A percentile compares a stretch with the other conserved stretches of the same genome.
phyloP scores from a whole-genome alignment of 1,140 invertebrate species.

The Aculops lycopersici region DNA sequence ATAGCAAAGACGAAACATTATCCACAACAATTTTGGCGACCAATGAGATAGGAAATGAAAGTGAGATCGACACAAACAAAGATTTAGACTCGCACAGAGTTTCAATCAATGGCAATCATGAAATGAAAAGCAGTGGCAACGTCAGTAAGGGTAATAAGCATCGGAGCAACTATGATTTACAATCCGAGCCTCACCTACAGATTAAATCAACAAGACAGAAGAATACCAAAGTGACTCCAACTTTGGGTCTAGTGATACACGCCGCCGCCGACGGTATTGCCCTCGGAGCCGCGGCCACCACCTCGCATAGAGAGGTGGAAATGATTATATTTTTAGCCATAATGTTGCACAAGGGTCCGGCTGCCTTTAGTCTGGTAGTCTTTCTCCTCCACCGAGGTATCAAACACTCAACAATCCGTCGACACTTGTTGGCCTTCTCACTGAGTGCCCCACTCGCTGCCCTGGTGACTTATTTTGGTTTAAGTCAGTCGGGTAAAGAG shows the following conservation, averaged over 20 bases:
- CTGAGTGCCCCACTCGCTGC: slow-evolving; percentile 60
- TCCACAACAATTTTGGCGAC: slow-evolving; percentile 1
- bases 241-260: slow-evolving; percentile 78
- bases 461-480: slow-evolving; percentile 63
- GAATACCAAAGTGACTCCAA: slow-evolving; percentile 42
- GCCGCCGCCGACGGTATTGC: slow-evolving; percentile 90
- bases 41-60: slow-evolving; percentile 2
- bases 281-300: slow-evolving; percentile 72
- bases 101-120: slow-evolving; percentile 2
- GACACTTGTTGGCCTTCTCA: slow-evolving; percentile 74
- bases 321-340: slow-evolving; percentile 85
- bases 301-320: slow-evolving; percentile 74
- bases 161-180: background rate
- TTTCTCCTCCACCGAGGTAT: slow-evolving; percentile 80
- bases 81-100: background rate
- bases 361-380: slow-evolving; percentile 85
- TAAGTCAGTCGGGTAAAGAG: slow-evolving; percentile 27
- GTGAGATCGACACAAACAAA: too few species aligned
- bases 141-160: background rate
- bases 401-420: slow-evolving; percentile 48
- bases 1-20: background rate
- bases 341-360: slow-evolving; percentile 94
- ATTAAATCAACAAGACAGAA: background rate
- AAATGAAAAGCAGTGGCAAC: slow-evolving; percentile 1
- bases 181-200: background rate